A percentile compares a stretch with the other conserved stretches of the same genome.
Conservation (phyloP, 2,113 vertebrate genomes). For the Cyrtonyx montezumae region DNA sequence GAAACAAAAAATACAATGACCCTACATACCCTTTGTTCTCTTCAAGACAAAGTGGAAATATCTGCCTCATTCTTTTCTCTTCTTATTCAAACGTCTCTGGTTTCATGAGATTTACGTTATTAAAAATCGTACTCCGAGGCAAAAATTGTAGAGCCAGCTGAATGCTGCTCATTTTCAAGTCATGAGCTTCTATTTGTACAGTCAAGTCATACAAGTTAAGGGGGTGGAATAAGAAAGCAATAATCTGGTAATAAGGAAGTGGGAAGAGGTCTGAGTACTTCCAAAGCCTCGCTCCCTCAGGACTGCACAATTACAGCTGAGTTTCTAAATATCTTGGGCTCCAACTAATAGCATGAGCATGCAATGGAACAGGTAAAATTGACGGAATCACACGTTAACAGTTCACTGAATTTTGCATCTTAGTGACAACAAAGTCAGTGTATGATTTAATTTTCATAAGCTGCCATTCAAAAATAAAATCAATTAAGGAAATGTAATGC, state of each 20-base stretch:
- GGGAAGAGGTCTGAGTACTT: not conserved
- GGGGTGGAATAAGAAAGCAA: constrained; percentile 53
- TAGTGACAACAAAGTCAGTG: not conserved
- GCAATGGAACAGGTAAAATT: not conserved
- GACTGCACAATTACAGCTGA: constrained; percentile 1
- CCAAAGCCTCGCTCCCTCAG: constrained; percentile 26
- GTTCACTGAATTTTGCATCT: not conserved
- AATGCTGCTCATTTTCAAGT: constrained; percentile 54
- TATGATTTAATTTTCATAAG: not conserved
- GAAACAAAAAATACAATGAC: not conserved
- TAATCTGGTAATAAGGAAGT: constrained; percentile 48
- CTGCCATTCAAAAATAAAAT: not conserved
- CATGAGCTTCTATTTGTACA: constrained; percentile 66
- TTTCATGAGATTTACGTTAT: constrained; percentile 58
- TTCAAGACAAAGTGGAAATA: constrained; percentile 3
- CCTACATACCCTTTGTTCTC: not conserved
- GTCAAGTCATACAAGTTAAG: constrained; percentile 49
- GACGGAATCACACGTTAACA: not conserved
- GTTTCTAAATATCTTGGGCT: constrained; percentile 32
- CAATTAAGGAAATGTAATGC: not conserved
- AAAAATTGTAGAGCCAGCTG: constrained; percentile 22
- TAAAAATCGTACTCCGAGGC: constrained; percentile 56
- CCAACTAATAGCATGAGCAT: not conserved
- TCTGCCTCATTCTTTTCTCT: constrained; percentile 32
- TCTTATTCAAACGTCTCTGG: constrained; percentile 28